Evolutionary conservation across 1,140 invertebrate species (phyloP), one percentile per base, ranked within the genome.

Genomic region (Plectrocnemia conspersa): DNA sequence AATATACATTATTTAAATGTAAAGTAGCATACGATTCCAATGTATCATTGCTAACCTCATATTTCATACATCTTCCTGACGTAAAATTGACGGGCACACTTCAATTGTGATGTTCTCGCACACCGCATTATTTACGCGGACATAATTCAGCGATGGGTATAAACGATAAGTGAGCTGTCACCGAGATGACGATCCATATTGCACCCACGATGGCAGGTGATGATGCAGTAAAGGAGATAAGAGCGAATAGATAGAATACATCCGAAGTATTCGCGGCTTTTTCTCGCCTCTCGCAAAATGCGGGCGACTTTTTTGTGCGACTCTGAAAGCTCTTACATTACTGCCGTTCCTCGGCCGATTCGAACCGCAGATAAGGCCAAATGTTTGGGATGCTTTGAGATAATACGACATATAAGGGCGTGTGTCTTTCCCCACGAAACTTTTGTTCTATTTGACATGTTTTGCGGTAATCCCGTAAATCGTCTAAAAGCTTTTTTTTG

Each of bases 361-460:
- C 7, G 13, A 38, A 38, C 15, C 6, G 4, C 18, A 38, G 35
- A 38, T 38, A 38, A 38, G 35, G 6, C 18, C 10, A 38, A 38
- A 38, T 38, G 35, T 38, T 38, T 38, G 35, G 35, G 35, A 38
- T 38, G 35, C 18, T 38, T 38, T 40, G 33, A 29, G 52, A 59
- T 59, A 59, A 59, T 59, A 47, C 50, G 57, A 59, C 57, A 59
- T 53, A 50, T 59, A 46, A 38, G 54, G 45, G 52, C 52, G 57
- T 53, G 57, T 59, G 42, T 58, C 50, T 58, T 58, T 42, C 41
- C 33, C 24, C n/a, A n/a, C 46, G 27, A 46, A 49, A 19, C 24
- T 32, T 45, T 59, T 59, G 57, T 59, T 50, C 52, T 38, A 29
- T 54, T 54, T 59, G 52, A 59, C 57, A 49, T 50, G 52, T 52